A percentile compares a stretch with the other conserved stretches of the same genome.
Evolutionary conservation across 37 sponge, comb jelly and placozoan species (phyloP).

Genomic region (Spongia lamella): DNA sequence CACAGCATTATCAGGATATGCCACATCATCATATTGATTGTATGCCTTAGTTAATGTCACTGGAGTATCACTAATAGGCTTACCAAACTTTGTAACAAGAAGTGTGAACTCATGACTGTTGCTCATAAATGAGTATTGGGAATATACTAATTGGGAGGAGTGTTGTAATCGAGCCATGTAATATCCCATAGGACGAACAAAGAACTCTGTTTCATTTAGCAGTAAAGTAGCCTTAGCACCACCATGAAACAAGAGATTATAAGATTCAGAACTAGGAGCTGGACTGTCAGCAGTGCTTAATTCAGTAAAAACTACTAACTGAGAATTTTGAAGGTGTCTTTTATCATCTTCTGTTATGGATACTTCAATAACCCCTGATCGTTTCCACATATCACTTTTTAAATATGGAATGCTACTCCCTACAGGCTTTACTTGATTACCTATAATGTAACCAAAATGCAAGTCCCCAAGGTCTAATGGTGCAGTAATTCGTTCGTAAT

Average conservation of each 20-base stretch:
- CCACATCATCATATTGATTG: too few species aligned
- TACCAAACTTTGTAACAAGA: constrained; percentile 1
- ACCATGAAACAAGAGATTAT: too few species aligned
- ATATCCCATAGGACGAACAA: constrained; percentile 20
- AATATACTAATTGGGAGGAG: too few species aligned
- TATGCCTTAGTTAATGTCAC: background rate
- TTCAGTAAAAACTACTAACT: constrained; percentile 4
- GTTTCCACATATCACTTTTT: background rate
- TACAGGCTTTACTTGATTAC: background rate
- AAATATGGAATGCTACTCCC: constrained; percentile 29
- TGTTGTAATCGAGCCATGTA: constrained; percentile 17
- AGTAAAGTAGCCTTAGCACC: background rate
- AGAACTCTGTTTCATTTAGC: constrained; percentile 18
- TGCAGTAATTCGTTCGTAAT: too few species aligned
- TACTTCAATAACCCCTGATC: constrained; percentile 15
- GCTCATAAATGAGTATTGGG: too few species aligned
- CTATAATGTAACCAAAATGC: background rate
- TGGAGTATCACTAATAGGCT: background rate
- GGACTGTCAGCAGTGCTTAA: background rate
- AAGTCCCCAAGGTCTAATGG: constrained; percentile 17
- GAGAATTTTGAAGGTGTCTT: background rate
- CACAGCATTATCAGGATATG: background rate
- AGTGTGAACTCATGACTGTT: too few species aligned
- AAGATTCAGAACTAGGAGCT: background rate
- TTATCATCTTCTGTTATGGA: background rate